A percentile compares a stretch with the other conserved stretches of the same genome.
phyloP scores from a whole-genome alignment of 2,797 vertebrate species.

The Diplodus puntazzo region DNA sequence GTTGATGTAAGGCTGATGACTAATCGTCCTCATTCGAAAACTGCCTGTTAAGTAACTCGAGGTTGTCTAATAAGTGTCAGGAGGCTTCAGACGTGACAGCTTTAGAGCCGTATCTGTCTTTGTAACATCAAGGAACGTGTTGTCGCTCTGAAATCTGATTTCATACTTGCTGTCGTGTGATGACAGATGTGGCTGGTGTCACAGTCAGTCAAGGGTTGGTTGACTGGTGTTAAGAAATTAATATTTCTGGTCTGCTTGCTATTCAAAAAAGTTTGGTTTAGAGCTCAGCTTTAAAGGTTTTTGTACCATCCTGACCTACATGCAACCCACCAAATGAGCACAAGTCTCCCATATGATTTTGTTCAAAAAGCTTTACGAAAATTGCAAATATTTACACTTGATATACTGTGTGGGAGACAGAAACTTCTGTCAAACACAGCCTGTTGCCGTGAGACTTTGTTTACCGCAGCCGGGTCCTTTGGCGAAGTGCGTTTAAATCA shows the following conservation, averaged over 20 bases:
- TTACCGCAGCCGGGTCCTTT: conserved; percentile 28
- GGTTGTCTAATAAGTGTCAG: background rate
- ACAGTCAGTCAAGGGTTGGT: conserved; percentile 20
- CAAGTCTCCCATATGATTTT: background rate
- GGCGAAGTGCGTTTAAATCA: conserved; percentile 13
- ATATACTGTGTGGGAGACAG: conserved; percentile 16
- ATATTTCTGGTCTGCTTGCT: background rate
- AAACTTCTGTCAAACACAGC: conserved; percentile 18
- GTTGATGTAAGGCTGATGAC: background rate
- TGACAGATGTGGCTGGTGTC: conserved; percentile 28
- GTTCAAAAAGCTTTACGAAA: conserved; percentile 22
- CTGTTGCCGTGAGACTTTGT: conserved; percentile 9
- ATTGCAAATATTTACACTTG: conserved; percentile 35
- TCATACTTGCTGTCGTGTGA: conserved; percentile 13
- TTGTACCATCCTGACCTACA: background rate
- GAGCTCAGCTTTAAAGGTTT: background rate
- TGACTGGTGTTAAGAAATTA: conserved; percentile 18
- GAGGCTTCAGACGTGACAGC: conserved; percentile 10
- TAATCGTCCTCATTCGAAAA: conserved; percentile 23
- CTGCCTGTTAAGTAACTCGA: background rate
- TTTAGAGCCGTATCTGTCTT: conserved; percentile 18
- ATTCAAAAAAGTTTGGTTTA: background rate
- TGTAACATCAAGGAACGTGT: background rate
- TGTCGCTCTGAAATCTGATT: conserved; percentile 28
- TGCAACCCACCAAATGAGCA: background rate